Evolutionary conservation across 2,113 vertebrate species (phyloP).

Genomic region (Poeciliopsis turrubarensis): DNA sequence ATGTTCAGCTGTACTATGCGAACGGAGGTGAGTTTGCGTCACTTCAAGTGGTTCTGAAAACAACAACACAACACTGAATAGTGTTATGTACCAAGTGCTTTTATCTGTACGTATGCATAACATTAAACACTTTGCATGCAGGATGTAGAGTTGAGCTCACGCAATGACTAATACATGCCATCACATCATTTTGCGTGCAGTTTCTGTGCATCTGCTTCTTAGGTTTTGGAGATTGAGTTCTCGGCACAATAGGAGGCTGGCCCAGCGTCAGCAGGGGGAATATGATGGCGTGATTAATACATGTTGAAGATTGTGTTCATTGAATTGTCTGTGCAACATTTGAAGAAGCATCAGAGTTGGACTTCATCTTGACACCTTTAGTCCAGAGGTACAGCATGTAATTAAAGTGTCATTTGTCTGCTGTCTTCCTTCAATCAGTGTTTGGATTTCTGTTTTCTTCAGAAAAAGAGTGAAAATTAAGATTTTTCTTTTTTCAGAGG

Average conservation of each 20-base stretch:
- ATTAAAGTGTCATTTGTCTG: too few species aligned
- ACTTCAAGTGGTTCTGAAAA: slow-evolving; percentile 48
- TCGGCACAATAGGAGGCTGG: background rate
- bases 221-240: slow-evolving; percentile 1
- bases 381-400: too few species aligned
- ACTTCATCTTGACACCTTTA: too few species aligned
- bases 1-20: slow-evolving; percentile 13
- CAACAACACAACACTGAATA: slow-evolving; percentile 14
- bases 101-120: slow-evolving; percentile 22
- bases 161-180: background rate
- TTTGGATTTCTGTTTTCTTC: too few species aligned
- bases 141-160: slow-evolving; percentile 4
- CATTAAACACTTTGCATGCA: background rate
- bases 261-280: too few species aligned
- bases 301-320: too few species aligned
- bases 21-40: slow-evolving; percentile 41
- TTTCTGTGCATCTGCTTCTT: background rate
- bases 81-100: background rate
- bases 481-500: too few species aligned
- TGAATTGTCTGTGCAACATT: too few species aligned
- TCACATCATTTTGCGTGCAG: background rate
- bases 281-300: too few species aligned
- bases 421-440: too few species aligned
- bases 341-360: too few species aligned
- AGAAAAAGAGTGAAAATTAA: too few species aligned